These are phyloP conservation scores for Sphinx pinastri DNA, from an alignment of 2,888 invertebrate species.

Conservation along the genomic window DNA sequence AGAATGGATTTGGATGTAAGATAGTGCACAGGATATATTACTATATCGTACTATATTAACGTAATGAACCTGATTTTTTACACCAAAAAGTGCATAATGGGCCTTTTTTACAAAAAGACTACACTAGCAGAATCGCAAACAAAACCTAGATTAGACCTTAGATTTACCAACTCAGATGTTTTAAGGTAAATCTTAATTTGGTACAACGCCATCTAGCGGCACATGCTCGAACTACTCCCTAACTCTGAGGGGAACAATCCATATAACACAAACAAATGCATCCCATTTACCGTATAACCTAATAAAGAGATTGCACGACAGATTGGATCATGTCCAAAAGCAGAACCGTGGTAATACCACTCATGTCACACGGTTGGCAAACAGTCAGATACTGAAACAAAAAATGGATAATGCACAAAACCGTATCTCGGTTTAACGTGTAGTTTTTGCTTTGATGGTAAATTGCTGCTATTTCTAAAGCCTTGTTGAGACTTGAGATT, in stretches of 20 bases:
- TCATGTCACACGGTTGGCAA: slow-evolving; percentile 1
- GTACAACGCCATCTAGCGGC: background rate
- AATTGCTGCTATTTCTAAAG: too few species aligned
- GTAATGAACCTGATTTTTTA: too few species aligned
- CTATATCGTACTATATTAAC: too few species aligned
- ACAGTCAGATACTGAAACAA: slow-evolving; percentile 1
- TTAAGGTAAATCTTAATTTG: background rate
- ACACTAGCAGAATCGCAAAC: too few species aligned
- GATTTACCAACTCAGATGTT: too few species aligned
- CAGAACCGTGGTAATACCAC: background rate
- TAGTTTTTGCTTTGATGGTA: background rate
- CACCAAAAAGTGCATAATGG: too few species aligned
- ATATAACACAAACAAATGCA: background rate
- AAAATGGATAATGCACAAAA: background rate
- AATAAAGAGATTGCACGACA: background rate
- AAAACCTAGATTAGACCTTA: too few species aligned
- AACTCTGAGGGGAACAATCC: too few species aligned
- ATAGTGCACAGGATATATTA: too few species aligned
- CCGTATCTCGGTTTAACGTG: background rate
- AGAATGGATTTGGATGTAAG: too few species aligned
- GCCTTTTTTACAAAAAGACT: too few species aligned
- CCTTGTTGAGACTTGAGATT: too few species aligned
- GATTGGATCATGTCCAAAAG: background rate
- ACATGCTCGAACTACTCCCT: background rate
- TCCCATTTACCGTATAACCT: background rate